Percentiles rank a stretch among this genome's conserved stretches.
Evolutionary conservation across 2,113 vertebrate species (phyloP).

Genomic region (Oriolus oriolus): DNA sequence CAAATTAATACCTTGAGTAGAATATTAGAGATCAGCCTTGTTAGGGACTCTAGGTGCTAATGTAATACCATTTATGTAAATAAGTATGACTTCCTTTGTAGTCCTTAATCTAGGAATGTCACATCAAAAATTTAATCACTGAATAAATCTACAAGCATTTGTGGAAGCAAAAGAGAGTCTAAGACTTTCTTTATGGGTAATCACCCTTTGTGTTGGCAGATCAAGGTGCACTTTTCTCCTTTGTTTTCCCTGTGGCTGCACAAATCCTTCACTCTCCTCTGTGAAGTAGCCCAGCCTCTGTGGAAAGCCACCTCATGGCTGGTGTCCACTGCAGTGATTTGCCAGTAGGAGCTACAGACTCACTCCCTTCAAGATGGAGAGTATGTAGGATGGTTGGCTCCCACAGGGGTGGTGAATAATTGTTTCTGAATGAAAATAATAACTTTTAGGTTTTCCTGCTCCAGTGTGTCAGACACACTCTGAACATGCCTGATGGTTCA

Average conservation of each 20-base stretch:
- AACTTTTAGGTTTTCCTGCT: background rate
- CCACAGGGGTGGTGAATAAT: background rate
- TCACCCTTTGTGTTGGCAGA: too few relatives aligned
- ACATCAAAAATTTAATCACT: background rate
- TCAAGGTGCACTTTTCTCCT: background rate
- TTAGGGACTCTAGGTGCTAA: background rate
- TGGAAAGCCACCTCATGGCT: background rate
- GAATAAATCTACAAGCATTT: background rate
- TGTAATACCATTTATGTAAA: background rate
- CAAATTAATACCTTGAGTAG: background rate
- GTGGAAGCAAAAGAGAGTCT: background rate
- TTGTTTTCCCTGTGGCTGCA: background rate
- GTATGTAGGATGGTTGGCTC: background rate
- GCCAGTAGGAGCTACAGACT: background rate
- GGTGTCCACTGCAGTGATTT: background rate
- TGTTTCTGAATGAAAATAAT: background rate
- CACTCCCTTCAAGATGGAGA: background rate
- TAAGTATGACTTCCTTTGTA: background rate
- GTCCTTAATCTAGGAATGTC: background rate
- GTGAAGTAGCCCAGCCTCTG: background rate
- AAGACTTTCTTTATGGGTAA: background rate
- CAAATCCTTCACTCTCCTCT: background rate
- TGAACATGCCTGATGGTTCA: background rate
- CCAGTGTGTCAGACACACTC: rapidly evolving
- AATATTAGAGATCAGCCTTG: background rate